Conservation (phyloP, 2,888 invertebrate genomes). For the Pegoplata infirma region DNA sequence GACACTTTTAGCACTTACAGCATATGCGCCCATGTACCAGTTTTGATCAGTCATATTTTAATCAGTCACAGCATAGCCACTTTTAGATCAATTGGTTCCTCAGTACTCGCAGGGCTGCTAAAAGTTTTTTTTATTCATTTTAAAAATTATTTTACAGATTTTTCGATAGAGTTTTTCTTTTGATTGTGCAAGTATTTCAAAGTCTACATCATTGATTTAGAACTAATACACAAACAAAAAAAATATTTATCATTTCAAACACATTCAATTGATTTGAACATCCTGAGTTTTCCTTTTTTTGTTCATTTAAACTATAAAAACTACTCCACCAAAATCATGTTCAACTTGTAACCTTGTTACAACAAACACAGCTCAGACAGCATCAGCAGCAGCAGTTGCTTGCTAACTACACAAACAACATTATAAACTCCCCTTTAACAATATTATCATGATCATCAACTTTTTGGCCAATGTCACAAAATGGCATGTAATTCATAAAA, state of each 20-base stretch:
- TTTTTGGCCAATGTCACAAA: constrained; percentile 55
- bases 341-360: constrained; percentile 31
- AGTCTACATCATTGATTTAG: no score
- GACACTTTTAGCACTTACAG: no score
- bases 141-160: no score
- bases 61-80: no score
- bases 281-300: constrained; percentile 12
- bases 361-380: background rate
- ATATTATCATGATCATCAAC: constrained; percentile 44
- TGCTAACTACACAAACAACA: background rate
- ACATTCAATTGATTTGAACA: constrained; percentile 44
- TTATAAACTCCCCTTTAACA: constrained; percentile 8
- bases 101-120: no score
- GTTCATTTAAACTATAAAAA: background rate
- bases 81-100: no score
- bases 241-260: background rate
- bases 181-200: no score
- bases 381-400: background rate
- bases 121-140: no score
- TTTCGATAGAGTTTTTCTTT: no score
- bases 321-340: constrained; percentile 30
- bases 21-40: no score
- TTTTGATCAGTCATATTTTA: no score
- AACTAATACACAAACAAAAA: no score
- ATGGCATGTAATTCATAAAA: constrained; percentile 57